Conservation (phyloP, 2,113 vertebrate genomes). For the Pteruthius melanotis region DNA sequence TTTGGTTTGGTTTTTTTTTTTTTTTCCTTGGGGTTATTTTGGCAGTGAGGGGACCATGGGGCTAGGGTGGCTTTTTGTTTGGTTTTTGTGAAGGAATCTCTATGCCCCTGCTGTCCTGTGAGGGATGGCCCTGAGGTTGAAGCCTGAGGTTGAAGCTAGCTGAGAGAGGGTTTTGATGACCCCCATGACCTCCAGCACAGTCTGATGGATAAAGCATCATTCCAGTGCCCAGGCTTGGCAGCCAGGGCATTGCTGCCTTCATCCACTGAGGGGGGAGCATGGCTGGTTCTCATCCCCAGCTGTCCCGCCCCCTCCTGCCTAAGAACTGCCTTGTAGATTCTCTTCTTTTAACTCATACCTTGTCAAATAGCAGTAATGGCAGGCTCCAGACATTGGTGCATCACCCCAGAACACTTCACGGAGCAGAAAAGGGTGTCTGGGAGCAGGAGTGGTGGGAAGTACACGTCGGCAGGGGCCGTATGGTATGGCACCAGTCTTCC, state of each 20-base stretch:
- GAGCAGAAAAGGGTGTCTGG: not conserved
- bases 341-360: not conserved
- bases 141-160: not conserved
- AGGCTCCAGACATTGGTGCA: not conserved
- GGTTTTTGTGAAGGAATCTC: not conserved
- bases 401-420: accelerated
- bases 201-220: not conserved
- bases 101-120: not conserved
- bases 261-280: not conserved
- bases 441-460: not conserved
- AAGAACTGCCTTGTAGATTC: too few relatives aligned
- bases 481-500: too few relatives aligned
- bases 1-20: too few relatives aligned
- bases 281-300: not conserved
- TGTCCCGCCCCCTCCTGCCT: not conserved
- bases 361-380: not conserved
- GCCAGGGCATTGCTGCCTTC: not conserved
- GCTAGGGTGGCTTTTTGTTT: not conserved
- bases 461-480: accelerated
- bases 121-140: not conserved
- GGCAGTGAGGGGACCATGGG: too few relatives aligned
- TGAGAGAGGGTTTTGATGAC: not conserved
- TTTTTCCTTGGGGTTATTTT: not conserved
- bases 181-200: accelerated
- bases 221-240: not conserved